A percentile compares a stretch with the other conserved stretches of the same genome.
Conservation (phyloP, 2,888 invertebrate genomes). For the Ariolimax columbianus region DNA sequence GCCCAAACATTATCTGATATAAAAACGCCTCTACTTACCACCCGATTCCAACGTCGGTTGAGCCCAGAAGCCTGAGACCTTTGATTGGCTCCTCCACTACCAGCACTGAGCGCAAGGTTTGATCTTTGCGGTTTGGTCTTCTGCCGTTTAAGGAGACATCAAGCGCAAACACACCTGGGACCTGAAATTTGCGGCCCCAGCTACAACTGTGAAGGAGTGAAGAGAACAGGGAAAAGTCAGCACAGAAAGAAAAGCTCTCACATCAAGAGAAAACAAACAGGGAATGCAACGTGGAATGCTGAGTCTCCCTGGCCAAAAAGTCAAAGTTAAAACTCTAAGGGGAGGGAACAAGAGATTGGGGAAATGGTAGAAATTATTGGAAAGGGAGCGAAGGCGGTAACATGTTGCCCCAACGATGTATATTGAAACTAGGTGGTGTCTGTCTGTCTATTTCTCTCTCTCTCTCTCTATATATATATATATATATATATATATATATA, state of each 20-base stretch:
- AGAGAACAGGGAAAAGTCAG: constrained; percentile 17
- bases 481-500: neutral
- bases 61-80: constrained; percentile 63
- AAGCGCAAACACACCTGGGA: constrained; percentile 58
- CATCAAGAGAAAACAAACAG: constrained; percentile 49
- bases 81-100: constrained; percentile 66
- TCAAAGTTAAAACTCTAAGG: constrained; percentile 35
- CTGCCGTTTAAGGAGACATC: constrained; percentile 55
- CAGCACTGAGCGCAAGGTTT: constrained; percentile 50
- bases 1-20: neutral
- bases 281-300: constrained; percentile 35
- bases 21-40: constrained; percentile 59
- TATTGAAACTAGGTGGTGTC: neutral
- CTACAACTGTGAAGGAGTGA: constrained; percentile 53
- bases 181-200: constrained; percentile 63
- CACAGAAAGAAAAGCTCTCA: constrained; percentile 44
- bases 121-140: constrained; percentile 17
- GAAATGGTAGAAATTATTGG: constrained; percentile 8
- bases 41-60: constrained; percentile 60
- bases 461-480: neutral
- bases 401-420: neutral
- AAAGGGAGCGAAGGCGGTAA: neutral
- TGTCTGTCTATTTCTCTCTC: neutral
- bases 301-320: constrained; percentile 25
- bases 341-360: constrained; percentile 13